These are phyloP conservation scores for Troides oblongomaculatus DNA, from an alignment of 2,888 invertebrate species.

Conservation along the genomic window DNA sequence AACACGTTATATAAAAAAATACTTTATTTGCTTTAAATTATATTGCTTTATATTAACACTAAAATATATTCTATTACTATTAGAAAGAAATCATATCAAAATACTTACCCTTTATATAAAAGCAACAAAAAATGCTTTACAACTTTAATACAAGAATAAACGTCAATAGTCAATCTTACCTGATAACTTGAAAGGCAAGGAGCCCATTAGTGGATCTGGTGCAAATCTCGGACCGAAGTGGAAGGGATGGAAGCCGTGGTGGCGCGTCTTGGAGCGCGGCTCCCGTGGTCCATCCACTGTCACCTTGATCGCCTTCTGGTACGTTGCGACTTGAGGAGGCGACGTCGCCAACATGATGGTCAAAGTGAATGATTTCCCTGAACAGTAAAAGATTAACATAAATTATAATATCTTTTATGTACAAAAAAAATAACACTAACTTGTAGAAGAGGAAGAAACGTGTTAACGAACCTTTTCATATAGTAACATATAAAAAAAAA, in stretches of 20 bases:
- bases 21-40: too few relatives aligned
- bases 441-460: too few relatives aligned
- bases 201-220: slow-evolving; percentile 88
- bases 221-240: slow-evolving; percentile 93
- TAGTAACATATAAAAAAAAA: too few relatives aligned
- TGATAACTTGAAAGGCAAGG: slow-evolving; percentile 91
- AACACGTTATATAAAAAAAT: not conserved
- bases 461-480: too few relatives aligned
- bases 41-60: too few relatives aligned
- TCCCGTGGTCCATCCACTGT: slow-evolving; percentile 99
- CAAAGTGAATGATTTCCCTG: slow-evolving; percentile 98
- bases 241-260: slow-evolving; percentile 93
- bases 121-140: not conserved
- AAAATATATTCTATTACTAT: not conserved
- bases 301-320: slow-evolving; percentile 98
- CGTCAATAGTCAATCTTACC: slow-evolving; percentile 76
- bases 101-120: not conserved
- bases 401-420: not conserved
- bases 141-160: not conserved
- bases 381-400: slow-evolving; percentile 8
- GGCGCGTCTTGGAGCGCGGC: slow-evolving; percentile 95
- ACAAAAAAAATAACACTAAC: not conserved
- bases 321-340: slow-evolving; percentile 98
- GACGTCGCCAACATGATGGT: slow-evolving; percentile 96
- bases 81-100: not conserved